Percentiles rank a stretch among this genome's conserved stretches.
Evolutionary conservation across 2,888 invertebrate species (phyloP).

Genomic region (Stenoptilia bipunctidactyla): DNA sequence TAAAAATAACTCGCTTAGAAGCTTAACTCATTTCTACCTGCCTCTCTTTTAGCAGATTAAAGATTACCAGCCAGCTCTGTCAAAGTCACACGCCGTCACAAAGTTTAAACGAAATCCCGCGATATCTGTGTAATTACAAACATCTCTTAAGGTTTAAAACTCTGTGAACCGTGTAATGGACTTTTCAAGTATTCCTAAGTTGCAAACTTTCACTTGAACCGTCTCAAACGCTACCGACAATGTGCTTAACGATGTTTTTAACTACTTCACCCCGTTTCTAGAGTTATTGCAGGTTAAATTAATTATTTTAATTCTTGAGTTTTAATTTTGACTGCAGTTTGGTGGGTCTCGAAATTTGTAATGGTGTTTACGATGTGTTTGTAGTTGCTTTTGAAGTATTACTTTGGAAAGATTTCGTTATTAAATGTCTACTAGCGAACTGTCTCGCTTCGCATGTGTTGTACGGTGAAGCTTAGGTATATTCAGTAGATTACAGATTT

Average conservation of each 20-base stretch:
- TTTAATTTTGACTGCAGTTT: constrained; percentile 14
- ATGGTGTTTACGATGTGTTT: too few species aligned
- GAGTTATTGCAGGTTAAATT: constrained; percentile 49
- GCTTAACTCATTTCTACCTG: background rate
- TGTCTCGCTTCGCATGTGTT: too few species aligned
- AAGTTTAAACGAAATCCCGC: constrained; percentile 62
- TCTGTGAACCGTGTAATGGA: constrained; percentile 64
- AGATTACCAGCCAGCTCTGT: background rate
- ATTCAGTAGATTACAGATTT: too few species aligned
- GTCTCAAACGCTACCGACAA: constrained; percentile 55
- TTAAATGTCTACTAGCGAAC: too few species aligned
- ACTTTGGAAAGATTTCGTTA: too few species aligned
- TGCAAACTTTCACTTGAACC: constrained; percentile 57
- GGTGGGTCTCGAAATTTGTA: too few species aligned
- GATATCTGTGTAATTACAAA: constrained; percentile 62
- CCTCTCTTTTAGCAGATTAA: too few species aligned
- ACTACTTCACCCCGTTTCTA: constrained; percentile 48
- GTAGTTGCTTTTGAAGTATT: too few species aligned
- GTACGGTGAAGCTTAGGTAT: too few species aligned
- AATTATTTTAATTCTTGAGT: constrained; percentile 33
- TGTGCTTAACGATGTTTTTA: constrained; percentile 65
- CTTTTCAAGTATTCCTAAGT: constrained; percentile 67
- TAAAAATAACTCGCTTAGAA: too few species aligned
- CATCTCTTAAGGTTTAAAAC: constrained; percentile 49
- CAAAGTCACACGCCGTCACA: constrained; percentile 27